These are phyloP conservation scores for Eretmocerus hayati DNA, from an alignment of 2,888 invertebrate genomes.

Conservation along the genomic window DNA sequence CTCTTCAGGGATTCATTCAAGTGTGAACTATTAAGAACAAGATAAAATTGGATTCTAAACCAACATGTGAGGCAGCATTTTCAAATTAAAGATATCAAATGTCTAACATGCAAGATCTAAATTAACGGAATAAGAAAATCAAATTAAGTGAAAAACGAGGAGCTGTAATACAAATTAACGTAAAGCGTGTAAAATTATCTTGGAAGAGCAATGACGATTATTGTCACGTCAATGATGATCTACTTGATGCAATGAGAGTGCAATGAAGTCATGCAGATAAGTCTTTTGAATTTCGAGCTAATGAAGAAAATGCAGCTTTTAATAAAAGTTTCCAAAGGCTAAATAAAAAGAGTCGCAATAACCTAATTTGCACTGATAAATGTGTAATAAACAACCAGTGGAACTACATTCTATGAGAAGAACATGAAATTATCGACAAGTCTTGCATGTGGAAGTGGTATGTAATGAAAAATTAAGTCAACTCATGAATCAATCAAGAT, in stretches of 20 bases:
- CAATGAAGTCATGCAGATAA: conserved; percentile 22
- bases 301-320: conserved; percentile 11
- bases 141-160: conserved; percentile 17
- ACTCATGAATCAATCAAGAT: conserved; percentile 18
- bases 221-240: conserved; percentile 12
- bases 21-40: too few relatives aligned
- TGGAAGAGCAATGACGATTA: conserved; percentile 14
- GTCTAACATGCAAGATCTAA: conserved; percentile 22
- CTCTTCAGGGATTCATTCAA: too few relatives aligned
- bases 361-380: too few relatives aligned
- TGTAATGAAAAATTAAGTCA: conserved; percentile 18
- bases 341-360: too few relatives aligned
- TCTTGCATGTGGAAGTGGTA: too few relatives aligned
- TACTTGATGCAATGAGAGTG: conserved; percentile 18
- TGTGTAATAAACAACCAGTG: too few relatives aligned
- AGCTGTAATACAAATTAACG: conserved; percentile 15
- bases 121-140: conserved; percentile 16
- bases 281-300: conserved; percentile 4
- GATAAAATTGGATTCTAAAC: too few relatives aligned
- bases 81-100: background rate
- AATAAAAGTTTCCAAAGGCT: conserved; percentile 10
- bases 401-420: too few relatives aligned
- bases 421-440: too few relatives aligned
- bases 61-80: too few relatives aligned
- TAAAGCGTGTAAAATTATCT: conserved; percentile 17